A percentile compares a stretch with the other conserved stretches of the same genome.
Conservation (phyloP, 2,888 invertebrate species). For the Gari tellinella region DNA sequence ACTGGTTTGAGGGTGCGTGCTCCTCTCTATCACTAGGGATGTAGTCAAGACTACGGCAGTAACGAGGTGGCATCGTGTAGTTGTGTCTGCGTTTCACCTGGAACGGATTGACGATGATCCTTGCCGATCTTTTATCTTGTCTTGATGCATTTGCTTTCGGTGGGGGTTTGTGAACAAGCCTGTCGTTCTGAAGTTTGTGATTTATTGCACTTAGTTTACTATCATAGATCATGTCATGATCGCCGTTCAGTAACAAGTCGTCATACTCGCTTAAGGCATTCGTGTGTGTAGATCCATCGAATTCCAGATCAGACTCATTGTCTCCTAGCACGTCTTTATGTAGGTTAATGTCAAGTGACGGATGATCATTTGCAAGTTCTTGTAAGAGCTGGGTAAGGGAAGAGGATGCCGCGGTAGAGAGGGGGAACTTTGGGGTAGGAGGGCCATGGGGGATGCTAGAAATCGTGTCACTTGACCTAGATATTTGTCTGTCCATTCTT, state of each 20-base stretch:
- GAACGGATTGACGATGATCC: conserved; percentile 64
- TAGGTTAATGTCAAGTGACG: conserved; percentile 52
- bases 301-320: conserved; percentile 49
- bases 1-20: conserved; percentile 67
- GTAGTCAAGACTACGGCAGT: conserved; percentile 82
- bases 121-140: conserved; percentile 2
- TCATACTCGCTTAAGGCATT: conserved; percentile 47
- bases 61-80: conserved; percentile 75
- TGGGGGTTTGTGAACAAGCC: background rate
- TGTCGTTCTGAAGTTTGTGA: conserved; percentile 14
- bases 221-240: conserved; percentile 10
- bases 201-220: conserved; percentile 10
- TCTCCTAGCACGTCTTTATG: conserved; percentile 46
- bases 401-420: conserved; percentile 68
- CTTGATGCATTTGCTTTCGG: conserved; percentile 6
- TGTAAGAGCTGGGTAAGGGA: conserved; percentile 76
- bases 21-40: conserved; percentile 83
- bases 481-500: conserved; percentile 67
- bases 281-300: conserved; percentile 23
- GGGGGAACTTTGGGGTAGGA: conserved; percentile 78
- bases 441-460: conserved; percentile 74
- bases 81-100: conserved; percentile 79
- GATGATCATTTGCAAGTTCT: conserved; percentile 69
- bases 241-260: conserved; percentile 25
- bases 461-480: conserved; percentile 78